Percentiles rank a stretch among this genome's conserved stretches.
Evolutionary conservation across 1,140 invertebrate genomes (phyloP).

Genomic region (Trichoplusia ni): DNA sequence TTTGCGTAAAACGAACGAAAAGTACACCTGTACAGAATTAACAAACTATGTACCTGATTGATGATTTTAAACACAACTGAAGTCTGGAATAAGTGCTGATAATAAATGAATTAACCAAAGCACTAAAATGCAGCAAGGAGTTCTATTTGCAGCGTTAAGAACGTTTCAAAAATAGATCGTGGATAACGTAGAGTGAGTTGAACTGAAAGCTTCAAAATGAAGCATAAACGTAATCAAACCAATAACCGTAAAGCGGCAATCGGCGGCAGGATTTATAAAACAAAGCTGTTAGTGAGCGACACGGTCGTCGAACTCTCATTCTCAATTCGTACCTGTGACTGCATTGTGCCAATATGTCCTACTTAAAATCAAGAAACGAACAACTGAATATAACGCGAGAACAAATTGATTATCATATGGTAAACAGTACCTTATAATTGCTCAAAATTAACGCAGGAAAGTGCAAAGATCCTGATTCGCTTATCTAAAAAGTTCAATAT

Average conservation of each 20-base stretch:
- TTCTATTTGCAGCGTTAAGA: conserved; percentile 50
- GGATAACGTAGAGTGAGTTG: conserved; percentile 46
- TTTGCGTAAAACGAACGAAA: conserved; percentile 1
- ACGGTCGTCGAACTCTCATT: conserved; percentile 51
- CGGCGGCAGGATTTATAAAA: conserved; percentile 54
- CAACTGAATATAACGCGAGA: too few relatives aligned
- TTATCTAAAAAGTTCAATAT: conserved; percentile 69
- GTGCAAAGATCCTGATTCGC: conserved; percentile 69
- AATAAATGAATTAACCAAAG: conserved; percentile 20
- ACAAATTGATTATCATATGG: conserved; percentile 39
- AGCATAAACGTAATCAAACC: conserved; percentile 55
- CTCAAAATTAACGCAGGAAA: conserved; percentile 63
- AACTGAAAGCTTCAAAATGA: conserved; percentile 53
- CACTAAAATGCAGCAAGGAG: conserved; percentile 19
- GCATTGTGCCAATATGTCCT: neutral
- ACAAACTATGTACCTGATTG: neutral
- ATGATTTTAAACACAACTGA: neutral
- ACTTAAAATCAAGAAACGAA: neutral
- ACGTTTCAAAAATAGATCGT: conserved; percentile 52
- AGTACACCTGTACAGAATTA: conserved; percentile 5
- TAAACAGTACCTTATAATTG: conserved; percentile 55
- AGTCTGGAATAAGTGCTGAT: conserved; percentile 5
- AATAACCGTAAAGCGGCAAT: conserved; percentile 57
- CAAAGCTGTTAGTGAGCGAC: conserved; percentile 40
- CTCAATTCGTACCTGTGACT: conserved; percentile 27